Base-by-base conservation (phyloP, 2,797 vertebrate species). In the Oophaga sylvatica region DNA sequence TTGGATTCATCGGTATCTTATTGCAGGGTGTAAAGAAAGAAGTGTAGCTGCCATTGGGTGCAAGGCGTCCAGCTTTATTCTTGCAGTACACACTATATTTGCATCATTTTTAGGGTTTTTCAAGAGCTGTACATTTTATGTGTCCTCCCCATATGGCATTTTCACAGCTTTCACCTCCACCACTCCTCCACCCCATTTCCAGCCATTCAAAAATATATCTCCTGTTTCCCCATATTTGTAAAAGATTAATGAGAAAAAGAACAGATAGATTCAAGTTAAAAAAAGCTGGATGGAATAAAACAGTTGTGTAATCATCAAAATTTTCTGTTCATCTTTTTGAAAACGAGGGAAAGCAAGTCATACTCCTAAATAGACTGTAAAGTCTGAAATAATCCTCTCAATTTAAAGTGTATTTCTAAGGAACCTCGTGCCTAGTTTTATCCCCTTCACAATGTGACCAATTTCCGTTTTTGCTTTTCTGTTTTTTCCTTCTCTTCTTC, bases 1-100 rank as follows among this genome's bases (percentile, higher is more conserved):
- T 56, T 80, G 90, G 87, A 92, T 91, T 88, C 62, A 80, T 59
- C 86, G 76, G 87, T 81, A 87, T 89, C 88, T 48, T 83, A 87
- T 89, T 89, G 80, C 88, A 83, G 73, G 65, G 88, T 87, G 88
- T 89, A 80, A 89, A 86, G 85, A 86, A 83, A 26, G 35, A 87
- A 73, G 29, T 75, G 76, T 80, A 77, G n/a, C 80, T 71, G 73
- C 71, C 63, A 83, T 86, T 76, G 84, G 80, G 60, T 86, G 73
- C 53, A 3, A 83, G 79, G 75, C 73, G 13, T 78, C 73, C 59
- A 79, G 71, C 59, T 63, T 79, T 89, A 83, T 83, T 62, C 63
- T 83, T 82, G 75, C 80, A 62, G 63, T 83, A 29, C 53, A 70
- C 79, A 81, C 68, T 89, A 86, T 63, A 83, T 89, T 86, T 86